A percentile compares a stretch with the other conserved stretches of the same genome.
Conservation (phyloP, 2,797 vertebrate species). For the Propithecus perrieri region DNA sequence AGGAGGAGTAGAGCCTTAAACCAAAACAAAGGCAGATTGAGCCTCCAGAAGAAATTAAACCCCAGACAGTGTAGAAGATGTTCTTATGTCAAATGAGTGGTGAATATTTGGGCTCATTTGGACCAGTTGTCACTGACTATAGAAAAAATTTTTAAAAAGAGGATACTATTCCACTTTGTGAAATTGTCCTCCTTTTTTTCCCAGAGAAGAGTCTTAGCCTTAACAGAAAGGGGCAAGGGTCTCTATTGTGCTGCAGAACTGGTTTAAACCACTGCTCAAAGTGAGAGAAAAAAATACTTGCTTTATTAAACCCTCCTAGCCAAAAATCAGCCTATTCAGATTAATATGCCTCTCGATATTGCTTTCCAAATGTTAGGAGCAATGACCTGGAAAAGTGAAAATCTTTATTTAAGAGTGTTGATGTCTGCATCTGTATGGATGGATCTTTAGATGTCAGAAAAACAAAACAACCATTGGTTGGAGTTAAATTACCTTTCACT, state of each 20-base stretch:
- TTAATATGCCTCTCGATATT: neutral
- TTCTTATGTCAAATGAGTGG: neutral
- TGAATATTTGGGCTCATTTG: neutral
- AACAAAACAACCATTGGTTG: neutral
- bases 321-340: slow-evolving; percentile 39
- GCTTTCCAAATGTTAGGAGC: slow-evolving; percentile 49
- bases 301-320: neutral
- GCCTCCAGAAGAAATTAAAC: neutral
- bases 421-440: slow-evolving; percentile 8
- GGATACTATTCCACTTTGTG: neutral
- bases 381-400: slow-evolving; percentile 48
- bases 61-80: neutral
- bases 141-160: neutral
- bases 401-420: slow-evolving; percentile 27
- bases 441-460: slow-evolving; percentile 42
- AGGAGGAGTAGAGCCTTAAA: neutral
- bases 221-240: neutral
- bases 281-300: slow-evolving; percentile 41
- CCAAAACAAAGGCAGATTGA: neutral
- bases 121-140: neutral
- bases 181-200: neutral
- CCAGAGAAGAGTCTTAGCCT: neutral
- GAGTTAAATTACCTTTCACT: slow-evolving; percentile 35
- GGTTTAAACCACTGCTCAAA: neutral
- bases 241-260: neutral